Evolutionary conservation across 1,140 invertebrate genomes (phyloP).

Genomic region (Pseudomyrmex gracilis): DNA sequence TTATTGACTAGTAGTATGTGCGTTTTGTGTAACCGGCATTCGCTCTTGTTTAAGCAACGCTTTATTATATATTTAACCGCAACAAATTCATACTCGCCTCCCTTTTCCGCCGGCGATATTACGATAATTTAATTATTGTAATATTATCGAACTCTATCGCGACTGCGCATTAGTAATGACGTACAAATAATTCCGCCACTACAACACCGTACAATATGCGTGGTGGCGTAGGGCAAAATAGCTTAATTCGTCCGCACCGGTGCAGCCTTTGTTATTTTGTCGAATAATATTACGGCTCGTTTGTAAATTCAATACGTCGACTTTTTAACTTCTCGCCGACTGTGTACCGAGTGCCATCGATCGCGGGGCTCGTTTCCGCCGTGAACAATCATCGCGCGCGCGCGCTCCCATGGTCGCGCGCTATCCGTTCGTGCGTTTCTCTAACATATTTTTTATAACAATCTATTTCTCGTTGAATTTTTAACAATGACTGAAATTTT

Average conservation of each 20-base stretch:
- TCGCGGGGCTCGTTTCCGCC: conserved; percentile 18
- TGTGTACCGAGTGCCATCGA: conserved; percentile 53
- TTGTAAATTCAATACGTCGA: conserved; percentile 59
- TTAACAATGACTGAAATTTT: conserved; percentile 7
- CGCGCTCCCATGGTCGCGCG: conserved; percentile 13
- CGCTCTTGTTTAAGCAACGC: conserved; percentile 60
- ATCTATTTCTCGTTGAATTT: conserved; percentile 27
- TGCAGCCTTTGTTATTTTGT: conserved; percentile 59
- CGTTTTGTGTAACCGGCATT: conserved; percentile 60
- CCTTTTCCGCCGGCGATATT: conserved; percentile 62
- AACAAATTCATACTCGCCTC: conserved; percentile 61
- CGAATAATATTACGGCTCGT: conserved; percentile 61
- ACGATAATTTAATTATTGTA: conserved; percentile 66
- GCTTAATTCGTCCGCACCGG: conserved; percentile 56
- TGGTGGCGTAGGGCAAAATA: conserved; percentile 51
- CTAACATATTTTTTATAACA: background rate
- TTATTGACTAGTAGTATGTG: conserved; percentile 52
- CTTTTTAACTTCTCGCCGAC: conserved; percentile 51
- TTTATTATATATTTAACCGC: conserved; percentile 65
- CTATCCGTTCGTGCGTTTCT: background rate
- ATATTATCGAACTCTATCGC: conserved; percentile 64
- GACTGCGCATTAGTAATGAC: conserved; percentile 62
- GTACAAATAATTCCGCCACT: conserved; percentile 56
- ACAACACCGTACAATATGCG: conserved; percentile 40
- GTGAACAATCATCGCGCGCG: conserved; percentile 18